Base-by-base conservation (phyloP, 2,113 vertebrate genomes). In the Erinaceus europaeus region DNA sequence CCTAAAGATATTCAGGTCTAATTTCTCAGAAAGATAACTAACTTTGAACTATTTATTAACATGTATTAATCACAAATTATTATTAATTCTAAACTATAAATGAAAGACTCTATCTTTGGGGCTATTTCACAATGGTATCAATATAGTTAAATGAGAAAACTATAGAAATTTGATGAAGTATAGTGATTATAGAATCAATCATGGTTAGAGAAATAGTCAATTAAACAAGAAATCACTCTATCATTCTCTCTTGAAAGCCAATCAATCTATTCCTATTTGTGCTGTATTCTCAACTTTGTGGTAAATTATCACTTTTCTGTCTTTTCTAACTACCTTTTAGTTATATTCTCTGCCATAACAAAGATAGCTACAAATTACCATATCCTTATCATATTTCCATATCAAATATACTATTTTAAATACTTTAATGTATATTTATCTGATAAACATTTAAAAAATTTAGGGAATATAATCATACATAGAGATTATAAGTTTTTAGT, bases 361-460 rank as follows among this genome's bases (percentile, higher is more conserved):
- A 65, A 10, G 12, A 3, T 40, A 89, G 62, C 50, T 86, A 44
- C 21, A 72, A 52, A 57, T 84, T 34, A 55, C 29, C n/a, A 44
- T 76, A 75, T 36, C 78, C 87, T 48, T 75, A 9, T 80, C 15
- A 18, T 90, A 87, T 83, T 90, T 80, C 25, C 29, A 67, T 18
- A 93, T 61, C 57, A 72, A 79, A 80, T 83, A 72, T 34, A 89
- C 2, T 29, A 32, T 57, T 50, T 79, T 90, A 90, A 93, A 94
- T 93, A 91, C 90, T 88, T 93, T 93, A 91, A 86, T 82, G 73
- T 65, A 78, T 32, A 10, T 90, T 93, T 88, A 50, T 7, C n/a
- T 86, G 74, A 88, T 36, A 94, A 44, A 78, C 12, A 81, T 61
- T 81, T 95, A 84, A 75, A 88, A 84, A 87, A 42, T 73, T 53